phyloP scores from a whole-genome alignment of 2,888 invertebrate genomes.

The Lydus trimaculatus region DNA sequence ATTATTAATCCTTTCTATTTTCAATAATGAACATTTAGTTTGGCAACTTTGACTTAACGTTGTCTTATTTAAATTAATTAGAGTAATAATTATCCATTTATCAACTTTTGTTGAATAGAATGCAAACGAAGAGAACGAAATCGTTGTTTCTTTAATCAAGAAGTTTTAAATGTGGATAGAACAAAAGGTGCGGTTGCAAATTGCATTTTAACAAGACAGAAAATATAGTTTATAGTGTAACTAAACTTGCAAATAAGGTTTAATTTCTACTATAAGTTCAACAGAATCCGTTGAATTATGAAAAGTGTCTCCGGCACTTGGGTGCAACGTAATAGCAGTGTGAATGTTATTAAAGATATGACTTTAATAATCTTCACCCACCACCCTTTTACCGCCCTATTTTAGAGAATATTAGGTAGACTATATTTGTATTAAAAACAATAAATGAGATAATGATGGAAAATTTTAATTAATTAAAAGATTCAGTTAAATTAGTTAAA shows the following conservation, averaged over 20 bases:
- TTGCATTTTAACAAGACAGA: background rate
- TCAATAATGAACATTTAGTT: no score
- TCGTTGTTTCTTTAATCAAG: background rate
- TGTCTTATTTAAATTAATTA: background rate
- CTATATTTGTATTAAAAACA: constrained; percentile 19
- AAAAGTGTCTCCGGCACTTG: background rate
- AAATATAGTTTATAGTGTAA: background rate
- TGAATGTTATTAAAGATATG: constrained; percentile 14
- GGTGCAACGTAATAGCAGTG: background rate
- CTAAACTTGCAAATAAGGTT: background rate
- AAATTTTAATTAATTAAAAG: constrained; percentile 22
- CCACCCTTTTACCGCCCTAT: background rate
- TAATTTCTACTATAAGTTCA: background rate
- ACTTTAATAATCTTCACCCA: constrained; percentile 20
- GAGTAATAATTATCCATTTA: background rate
- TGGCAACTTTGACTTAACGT: background rate
- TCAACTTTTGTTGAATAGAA: no score
- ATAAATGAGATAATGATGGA: constrained; percentile 8
- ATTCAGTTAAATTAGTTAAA: constrained; percentile 2
- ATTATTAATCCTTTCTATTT: no score
- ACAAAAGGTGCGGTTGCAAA: background rate
- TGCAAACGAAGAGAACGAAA: background rate
- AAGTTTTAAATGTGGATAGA: background rate
- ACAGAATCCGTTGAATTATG: background rate
- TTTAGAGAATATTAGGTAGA: background rate